These are phyloP conservation scores for Dicerorhinus sumatrensis DNA, from an alignment of 2,113 vertebrate species.

Conservation along the genomic window DNA sequence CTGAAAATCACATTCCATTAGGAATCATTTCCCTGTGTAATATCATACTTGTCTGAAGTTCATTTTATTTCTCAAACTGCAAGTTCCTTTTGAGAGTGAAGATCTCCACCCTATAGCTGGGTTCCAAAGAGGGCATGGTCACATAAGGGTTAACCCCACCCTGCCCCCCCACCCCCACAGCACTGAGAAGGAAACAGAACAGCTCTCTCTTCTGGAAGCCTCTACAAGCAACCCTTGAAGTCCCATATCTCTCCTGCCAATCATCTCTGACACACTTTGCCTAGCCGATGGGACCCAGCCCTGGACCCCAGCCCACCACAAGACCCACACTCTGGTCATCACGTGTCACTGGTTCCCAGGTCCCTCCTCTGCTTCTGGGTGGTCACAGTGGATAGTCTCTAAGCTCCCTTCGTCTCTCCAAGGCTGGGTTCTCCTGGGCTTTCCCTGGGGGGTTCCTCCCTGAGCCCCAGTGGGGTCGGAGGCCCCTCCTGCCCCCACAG, in stretches of 20 bases:
- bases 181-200: no score
- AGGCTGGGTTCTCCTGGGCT: neutral
- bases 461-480: no score
- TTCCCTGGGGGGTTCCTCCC: neutral
- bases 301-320: neutral
- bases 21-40: neutral
- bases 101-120: accelerated
- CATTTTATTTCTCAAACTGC: neutral
- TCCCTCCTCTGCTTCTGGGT: neutral
- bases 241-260: neutral
- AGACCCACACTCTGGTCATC: accelerated
- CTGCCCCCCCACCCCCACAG: no score
- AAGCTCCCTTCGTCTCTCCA: neutral
- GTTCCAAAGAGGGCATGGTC: accelerated
- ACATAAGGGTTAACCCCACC: neutral
- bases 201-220: neutral
- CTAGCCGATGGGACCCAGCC: neutral
- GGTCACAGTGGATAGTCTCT: neutral
- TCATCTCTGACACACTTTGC: neutral
- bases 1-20: neutral
- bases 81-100: neutral
- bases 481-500: neutral
- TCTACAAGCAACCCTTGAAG: neutral
- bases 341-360: neutral
- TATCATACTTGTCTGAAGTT: neutral